Percentiles rank a stretch among this genome's conserved stretches.
Conservation (phyloP, 2,888 invertebrate genomes). For the Cheilosia impressa region DNA sequence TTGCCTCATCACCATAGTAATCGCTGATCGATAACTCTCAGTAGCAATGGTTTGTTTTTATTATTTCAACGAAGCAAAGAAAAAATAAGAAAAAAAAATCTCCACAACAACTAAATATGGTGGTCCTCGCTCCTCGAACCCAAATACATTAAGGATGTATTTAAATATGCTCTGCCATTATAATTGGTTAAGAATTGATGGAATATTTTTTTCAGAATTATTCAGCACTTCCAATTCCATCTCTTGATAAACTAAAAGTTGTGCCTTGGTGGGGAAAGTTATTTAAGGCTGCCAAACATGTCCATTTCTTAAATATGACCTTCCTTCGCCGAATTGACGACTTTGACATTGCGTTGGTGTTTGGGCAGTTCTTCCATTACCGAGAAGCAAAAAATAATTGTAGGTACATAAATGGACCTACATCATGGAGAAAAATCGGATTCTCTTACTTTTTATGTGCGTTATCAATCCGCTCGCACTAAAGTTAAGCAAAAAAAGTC, state of each 20-base stretch:
- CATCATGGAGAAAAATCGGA: no score
- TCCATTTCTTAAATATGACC: background rate
- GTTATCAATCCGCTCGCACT: no score
- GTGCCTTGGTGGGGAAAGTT: background rate
- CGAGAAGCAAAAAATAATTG: background rate
- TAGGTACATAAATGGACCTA: no score
- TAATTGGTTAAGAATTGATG: conserved; percentile 3
- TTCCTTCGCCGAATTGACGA: no score
- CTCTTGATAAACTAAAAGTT: background rate
- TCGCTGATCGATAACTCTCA: conserved; percentile 23
- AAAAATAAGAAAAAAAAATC: background rate
- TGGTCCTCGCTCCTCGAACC: background rate
- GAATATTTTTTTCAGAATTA: no score
- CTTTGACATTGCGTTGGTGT: no score
- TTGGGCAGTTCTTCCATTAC: conserved; percentile 13
- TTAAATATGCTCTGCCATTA: conserved; percentile 19
- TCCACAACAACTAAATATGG: conserved; percentile 20
- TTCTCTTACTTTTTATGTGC: no score
- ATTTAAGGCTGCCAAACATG: background rate
- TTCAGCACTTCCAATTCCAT: background rate
- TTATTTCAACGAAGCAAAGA: conserved; percentile 36
- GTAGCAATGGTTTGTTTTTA: conserved; percentile 45
- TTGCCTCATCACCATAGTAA: conserved; percentile 35
- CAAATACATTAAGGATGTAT: conserved; percentile 2
- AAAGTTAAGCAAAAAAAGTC: no score